phyloP scores from a whole-genome alignment of 2,113 vertebrate species.

The Otis tarda region DNA sequence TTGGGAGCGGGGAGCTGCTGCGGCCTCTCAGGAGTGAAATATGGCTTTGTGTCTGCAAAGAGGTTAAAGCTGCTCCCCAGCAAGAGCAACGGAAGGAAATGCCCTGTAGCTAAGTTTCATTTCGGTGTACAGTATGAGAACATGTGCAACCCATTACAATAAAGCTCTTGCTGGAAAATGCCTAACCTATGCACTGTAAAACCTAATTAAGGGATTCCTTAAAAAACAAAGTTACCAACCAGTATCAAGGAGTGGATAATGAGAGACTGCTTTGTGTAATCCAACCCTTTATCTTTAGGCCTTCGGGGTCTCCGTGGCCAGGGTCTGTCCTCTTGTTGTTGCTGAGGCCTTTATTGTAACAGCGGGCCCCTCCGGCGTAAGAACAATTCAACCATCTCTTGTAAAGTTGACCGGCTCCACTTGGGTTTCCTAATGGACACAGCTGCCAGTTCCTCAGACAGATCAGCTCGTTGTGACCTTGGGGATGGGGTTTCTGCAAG shows the following conservation, averaged over 20 bases:
- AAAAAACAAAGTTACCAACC: conserved; percentile 51
- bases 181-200: conserved; percentile 70
- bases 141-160: conserved; percentile 71
- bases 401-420: background rate
- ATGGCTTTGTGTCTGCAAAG: conserved; percentile 54
- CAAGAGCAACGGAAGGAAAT: conserved; percentile 63
- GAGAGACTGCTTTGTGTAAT: conserved; percentile 66
- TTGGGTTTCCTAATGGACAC: background rate
- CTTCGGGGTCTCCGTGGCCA: conserved; percentile 7
- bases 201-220: conserved; percentile 69
- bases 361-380: background rate
- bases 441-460: background rate
- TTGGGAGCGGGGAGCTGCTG: background rate
- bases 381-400: background rate
- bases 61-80: conserved; percentile 59
- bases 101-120: conserved; percentile 66
- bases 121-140: conserved; percentile 51
- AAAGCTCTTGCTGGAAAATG: conserved; percentile 67
- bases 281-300: conserved; percentile 54
- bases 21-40: conserved; percentile 19
- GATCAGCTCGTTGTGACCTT: background rate
- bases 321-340: conserved; percentile 23
- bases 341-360: background rate
- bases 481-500: background rate
- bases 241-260: conserved; percentile 65